Conservation (phyloP, 2,888 invertebrate species). For the Drosophila borealis region DNA sequence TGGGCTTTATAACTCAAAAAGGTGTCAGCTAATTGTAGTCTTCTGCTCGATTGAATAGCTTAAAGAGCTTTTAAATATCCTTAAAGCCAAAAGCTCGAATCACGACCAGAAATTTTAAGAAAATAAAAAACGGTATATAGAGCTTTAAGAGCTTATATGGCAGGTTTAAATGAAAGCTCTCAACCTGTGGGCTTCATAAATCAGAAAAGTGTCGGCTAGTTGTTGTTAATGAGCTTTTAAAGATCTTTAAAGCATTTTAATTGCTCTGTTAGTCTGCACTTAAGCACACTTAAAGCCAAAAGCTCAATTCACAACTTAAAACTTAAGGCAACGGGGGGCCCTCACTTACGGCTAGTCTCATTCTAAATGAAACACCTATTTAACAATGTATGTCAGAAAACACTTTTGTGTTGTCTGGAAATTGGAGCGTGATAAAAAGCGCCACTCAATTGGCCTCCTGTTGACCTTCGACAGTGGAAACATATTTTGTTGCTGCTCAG, state of each 20-base stretch:
- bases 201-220: too few relatives aligned
- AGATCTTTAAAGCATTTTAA: neutral
- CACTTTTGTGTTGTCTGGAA: slow-evolving; percentile 24
- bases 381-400: slow-evolving; percentile 19
- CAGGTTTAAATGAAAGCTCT: too few relatives aligned
- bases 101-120: too few relatives aligned
- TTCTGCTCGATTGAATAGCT: too few relatives aligned
- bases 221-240: neutral
- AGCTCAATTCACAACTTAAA: neutral
- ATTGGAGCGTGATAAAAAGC: slow-evolving; percentile 31
- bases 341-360: neutral
- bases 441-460: slow-evolving; percentile 42
- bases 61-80: too few relatives aligned
- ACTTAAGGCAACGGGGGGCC: neutral
- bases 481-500: slow-evolving; percentile 15
- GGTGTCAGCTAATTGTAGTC: too few relatives aligned
- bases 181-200: too few relatives aligned
- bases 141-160: too few relatives aligned
- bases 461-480: slow-evolving; percentile 53
- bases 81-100: too few relatives aligned
- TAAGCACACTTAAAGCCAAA: neutral
- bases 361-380: slow-evolving; percentile 2
- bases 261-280: neutral
- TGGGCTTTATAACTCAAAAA: too few relatives aligned
- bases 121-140: neutral